Base-by-base conservation (phyloP, 2,113 vertebrate species). In the Mus pahari region DNA sequence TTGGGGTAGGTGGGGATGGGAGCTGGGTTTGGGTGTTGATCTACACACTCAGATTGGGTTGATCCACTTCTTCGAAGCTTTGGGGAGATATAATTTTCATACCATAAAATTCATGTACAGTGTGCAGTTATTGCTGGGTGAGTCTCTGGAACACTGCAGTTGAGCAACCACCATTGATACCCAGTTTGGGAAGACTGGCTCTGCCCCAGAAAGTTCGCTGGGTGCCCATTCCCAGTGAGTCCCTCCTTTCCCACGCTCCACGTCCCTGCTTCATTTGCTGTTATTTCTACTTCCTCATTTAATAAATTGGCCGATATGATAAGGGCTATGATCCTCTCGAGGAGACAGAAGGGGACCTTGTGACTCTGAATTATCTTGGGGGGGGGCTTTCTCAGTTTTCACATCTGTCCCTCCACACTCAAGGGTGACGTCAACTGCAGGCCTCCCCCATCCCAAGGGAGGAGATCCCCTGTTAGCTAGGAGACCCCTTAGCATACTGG, bases 21-120 rank as follows among this genome's bases (percentile, higher is more conserved):
- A 64, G 75, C 24, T 45, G 4, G 53, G 24, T n/a, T 48, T n/a
- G 48, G 22, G 33, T 28, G 10, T 36, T 50, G 26, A 6, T 66
- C 75, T 64, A 14, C 28, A 55, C 17, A 26, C 5, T 55, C 5
- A 33, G 36, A 74, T 64, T 42, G 19, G n/a, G 39, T 58, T 33
- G 39, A 73, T 86, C 12, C 24, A 2, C 73, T 77, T 86, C 73
- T 55, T 28, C 53, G 45, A 33, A 60, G 36, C 42, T 89, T n/a
- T 73, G 64, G 31, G 70, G 48, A 31, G 33, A 55, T 42, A 4
- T 66, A 58, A 89, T 89, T 94, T 90, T 42, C 16, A 42, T 60
- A 48, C 74, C 92, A 84, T 48, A 90, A 89, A 93, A 92, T 33
- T 53, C 31, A 36, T 14, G n/a, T 58, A 62, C 53, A 73, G n/a